phyloP scores from a whole-genome alignment of 2,888 invertebrate genomes.

The Drosophila melanosoma region DNA sequence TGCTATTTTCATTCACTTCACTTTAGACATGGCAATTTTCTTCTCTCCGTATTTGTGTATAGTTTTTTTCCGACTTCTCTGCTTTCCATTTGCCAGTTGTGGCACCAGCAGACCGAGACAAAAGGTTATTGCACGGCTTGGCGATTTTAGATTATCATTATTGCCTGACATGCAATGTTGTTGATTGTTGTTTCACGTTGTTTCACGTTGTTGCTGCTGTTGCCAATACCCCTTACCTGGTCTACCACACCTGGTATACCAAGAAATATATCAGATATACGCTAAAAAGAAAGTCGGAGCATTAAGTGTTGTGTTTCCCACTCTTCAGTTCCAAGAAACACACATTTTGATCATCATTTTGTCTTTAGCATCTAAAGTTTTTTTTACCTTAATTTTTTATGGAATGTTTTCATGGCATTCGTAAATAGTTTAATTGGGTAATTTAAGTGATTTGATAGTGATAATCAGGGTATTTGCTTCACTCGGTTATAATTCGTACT shows the following conservation, averaged over 20 bases:
- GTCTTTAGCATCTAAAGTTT: background rate
- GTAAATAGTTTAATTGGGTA: background rate
- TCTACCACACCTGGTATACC: background rate
- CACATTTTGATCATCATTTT: background rate
- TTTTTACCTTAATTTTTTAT: background rate
- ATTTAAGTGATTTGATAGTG: background rate
- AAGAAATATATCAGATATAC: background rate
- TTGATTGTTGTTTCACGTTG: conserved; percentile 46
- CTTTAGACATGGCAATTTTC: background rate
- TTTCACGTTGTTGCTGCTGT: conserved; percentile 22
- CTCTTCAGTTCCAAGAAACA: background rate
- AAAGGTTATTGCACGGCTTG: conserved; percentile 75
- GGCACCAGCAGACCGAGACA: conserved; percentile 32
- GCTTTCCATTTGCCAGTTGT: conserved; percentile 9
- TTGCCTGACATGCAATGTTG: conserved; percentile 57
- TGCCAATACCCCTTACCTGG: conserved; percentile 21
- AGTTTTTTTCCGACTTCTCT: conserved; percentile 20
- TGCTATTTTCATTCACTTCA: conserved; percentile 12
- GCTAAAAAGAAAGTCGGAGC: background rate
- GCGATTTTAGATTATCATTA: conserved; percentile 73
- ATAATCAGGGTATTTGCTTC: background rate
- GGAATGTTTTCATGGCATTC: background rate
- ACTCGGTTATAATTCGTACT: background rate
- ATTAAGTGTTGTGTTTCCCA: background rate
- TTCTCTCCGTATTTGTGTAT: background rate